Evolutionary conservation across 2,888 invertebrate species (phyloP), one percentile per base, ranked within the genome.

Genomic region (Tricholauxania praeusta): DNA sequence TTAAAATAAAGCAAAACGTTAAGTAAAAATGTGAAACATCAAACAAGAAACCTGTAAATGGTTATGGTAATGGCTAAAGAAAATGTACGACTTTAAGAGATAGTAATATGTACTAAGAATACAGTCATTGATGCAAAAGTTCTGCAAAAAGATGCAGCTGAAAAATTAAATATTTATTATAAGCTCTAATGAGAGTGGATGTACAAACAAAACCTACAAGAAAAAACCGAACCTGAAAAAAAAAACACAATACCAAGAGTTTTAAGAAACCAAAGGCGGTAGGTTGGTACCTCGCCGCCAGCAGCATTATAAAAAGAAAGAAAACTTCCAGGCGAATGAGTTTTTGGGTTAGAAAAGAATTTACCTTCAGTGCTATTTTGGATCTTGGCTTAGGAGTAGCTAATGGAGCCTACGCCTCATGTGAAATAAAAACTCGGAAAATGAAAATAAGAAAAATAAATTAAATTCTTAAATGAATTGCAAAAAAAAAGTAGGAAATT

Each of bases 331-430:
- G 47, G 49, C 63, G 48, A 63, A 63, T 63, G 49, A 47, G 15
- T 63, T 63, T 63, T 19, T 63, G 48, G 63, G 63, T 63, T 63
- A 63, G 47, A 19, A 48, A 63, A 48, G 63, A 63, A 48, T 63
- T 48, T 7, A 49, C n/a, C 39, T 62, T 39, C 10, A 32, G 19
- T 48, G 63, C 19, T 63, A 19, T 48, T 14, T 47, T 17, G 39
- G 39, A 39, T 10, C 39, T 39, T 39, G 2, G 39, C 10, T 39
- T 39, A 39, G 39, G 2, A 39, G 39, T 1, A 39, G 10, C 10
- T 7, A 39, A 10, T 39, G 10, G 7, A 8, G 39, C 1, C 39
- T 10, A 2, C 8, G 39, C 2, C 39, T 39, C 8, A 39, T 1
- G 5, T 39, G 10, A 39, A 39, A 39, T 39, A 39, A 39, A 10